Evolutionary conservation across 1,140 invertebrate genomes (phyloP), one percentile per base, ranked within the genome.

Genomic region (Sycophila sp.): DNA sequence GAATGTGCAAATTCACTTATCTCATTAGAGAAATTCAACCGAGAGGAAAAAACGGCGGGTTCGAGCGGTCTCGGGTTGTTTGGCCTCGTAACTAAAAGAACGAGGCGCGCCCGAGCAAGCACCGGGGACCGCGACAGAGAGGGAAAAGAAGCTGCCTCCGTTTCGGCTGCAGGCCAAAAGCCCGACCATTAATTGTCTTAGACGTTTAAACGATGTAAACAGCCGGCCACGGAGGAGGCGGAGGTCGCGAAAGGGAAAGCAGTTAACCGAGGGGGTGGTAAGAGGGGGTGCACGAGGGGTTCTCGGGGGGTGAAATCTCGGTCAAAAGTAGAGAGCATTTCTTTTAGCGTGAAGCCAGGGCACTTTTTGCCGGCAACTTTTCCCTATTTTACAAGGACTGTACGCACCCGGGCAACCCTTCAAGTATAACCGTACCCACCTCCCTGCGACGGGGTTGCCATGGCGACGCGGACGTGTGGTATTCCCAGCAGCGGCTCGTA

Each of bases 321-420:
- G 58, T 58, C 77, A 83, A 83, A 83, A 83, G 79, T 83, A 72
- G 40, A 55, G 10, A 11, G 56, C 24, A 65, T 53, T 63, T 74
- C 66, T 76, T 80, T 80, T 78, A 78, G 67, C 0, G n/a, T 32
- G 60, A 17, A 30, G 28, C 24, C 24, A 24, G 22, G 4, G 24
- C 17, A 42, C 26, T 69, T 63, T 69, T 69, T 32, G 32, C 13
- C 38, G 60, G 53, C n/a, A 56, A 78, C 75, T 80, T 83, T 80
- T 81, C 75, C 75, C 66, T 69, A 83, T 82, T 83, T 83, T 80
- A 78, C 78, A 60, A 75, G 59, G 82, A 84, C 82, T 83, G 80
- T 84, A 83, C 82, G 45, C 53, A 67, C 62, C 60, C 75, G 74
- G 77, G 74, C 80, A 81, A 78, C 80, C 80, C 81, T 80, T 83